These are phyloP conservation scores for Epiblema foenella DNA, from an alignment of 2,888 invertebrate genomes.

Conservation along the genomic window DNA sequence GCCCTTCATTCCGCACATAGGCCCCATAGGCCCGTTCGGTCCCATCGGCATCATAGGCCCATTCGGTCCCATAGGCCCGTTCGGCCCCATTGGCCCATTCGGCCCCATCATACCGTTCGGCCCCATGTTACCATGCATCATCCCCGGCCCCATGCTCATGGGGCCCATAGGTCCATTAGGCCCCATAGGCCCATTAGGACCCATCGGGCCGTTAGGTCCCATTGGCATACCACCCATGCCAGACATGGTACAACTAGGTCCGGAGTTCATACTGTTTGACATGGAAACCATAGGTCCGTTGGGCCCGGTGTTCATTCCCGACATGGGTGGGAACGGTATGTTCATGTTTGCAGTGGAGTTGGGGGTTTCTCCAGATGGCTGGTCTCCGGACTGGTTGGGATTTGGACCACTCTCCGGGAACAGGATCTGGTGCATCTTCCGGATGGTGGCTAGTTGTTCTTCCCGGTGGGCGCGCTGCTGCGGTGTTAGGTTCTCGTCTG, in stretches of 20 bases:
- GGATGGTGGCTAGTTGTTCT: slow-evolving; percentile 94
- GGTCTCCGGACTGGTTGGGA: slow-evolving; percentile 68
- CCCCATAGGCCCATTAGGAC: background rate
- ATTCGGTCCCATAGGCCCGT: slow-evolving; percentile 78
- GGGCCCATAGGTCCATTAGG: slow-evolving; percentile 70
- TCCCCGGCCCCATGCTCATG: slow-evolving; percentile 64
- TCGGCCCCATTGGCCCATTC: slow-evolving; percentile 71
- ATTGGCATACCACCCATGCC: slow-evolving; percentile 30
- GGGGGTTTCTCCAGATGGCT: slow-evolving; percentile 72
- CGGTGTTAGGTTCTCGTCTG: slow-evolving; percentile 97
- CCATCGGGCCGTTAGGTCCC: background rate
- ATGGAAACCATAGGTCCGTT: slow-evolving; percentile 80
- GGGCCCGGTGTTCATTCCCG: slow-evolving; percentile 72
- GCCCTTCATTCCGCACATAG: slow-evolving; percentile 82
- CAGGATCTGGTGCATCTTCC: slow-evolving; percentile 96
- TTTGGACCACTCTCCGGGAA: slow-evolving; percentile 90
- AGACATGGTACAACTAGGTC: slow-evolving; percentile 79
- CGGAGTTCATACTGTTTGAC: slow-evolving; percentile 76
- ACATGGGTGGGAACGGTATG: slow-evolving; percentile 76
- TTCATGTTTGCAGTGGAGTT: slow-evolving; percentile 74
- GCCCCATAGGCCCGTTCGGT: slow-evolving; percentile 80
- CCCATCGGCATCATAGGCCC: slow-evolving; percentile 79
- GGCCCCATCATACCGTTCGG: slow-evolving; percentile 63
- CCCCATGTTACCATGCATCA: slow-evolving; percentile 75
- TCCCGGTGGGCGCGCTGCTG: slow-evolving; percentile 97